Percentiles rank a stretch among this genome's conserved stretches.
These are phyloP conservation scores for Glossosoma conforme DNA, from an alignment of 1,140 invertebrate species.

Conservation along the genomic window DNA sequence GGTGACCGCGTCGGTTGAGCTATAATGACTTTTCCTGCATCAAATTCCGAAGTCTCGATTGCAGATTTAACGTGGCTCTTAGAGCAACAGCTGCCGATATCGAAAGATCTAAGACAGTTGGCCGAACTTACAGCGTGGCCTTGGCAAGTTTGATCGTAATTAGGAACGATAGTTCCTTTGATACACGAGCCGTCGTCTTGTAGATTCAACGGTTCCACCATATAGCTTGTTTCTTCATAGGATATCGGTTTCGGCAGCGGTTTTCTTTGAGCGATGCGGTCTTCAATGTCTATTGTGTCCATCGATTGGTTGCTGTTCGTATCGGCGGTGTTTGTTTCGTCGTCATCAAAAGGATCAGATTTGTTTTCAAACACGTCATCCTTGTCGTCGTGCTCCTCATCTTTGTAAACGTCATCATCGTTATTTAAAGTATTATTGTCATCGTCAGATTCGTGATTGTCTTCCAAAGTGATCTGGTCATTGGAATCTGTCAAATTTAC, in stretches of 20 bases:
- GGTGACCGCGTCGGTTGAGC: conserved; percentile 55
- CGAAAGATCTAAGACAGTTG: conserved; percentile 45
- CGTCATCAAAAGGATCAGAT: neutral
- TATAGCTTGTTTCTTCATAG: conserved; percentile 48
- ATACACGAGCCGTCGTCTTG: conserved; percentile 41
- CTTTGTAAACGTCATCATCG: conserved; percentile 49
- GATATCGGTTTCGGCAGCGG: conserved; percentile 37
- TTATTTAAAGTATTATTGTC: conserved; percentile 57
- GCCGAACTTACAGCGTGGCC: conserved; percentile 53
- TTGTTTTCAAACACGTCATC: conserved; percentile 11
- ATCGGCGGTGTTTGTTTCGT: neutral
- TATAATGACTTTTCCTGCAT: conserved; percentile 48
- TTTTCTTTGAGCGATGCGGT: neutral
- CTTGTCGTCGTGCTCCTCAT: conserved; percentile 37
- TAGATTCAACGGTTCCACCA: conserved; percentile 47
- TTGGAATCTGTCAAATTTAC: conserved; percentile 61
- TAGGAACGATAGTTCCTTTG: conserved; percentile 43
- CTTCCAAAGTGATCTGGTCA: conserved; percentile 46
- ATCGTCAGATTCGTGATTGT: conserved; percentile 52
- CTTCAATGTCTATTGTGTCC: neutral
- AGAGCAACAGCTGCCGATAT: conserved; percentile 46
- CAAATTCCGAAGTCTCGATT: conserved; percentile 32
- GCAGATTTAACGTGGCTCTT: conserved; percentile 41
- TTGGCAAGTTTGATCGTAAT: conserved; percentile 51
- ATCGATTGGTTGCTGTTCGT: neutral